A percentile compares a stretch with the other conserved stretches of the same genome.
phyloP scores from a whole-genome alignment of 2,113 vertebrate genomes.

The Oxyura jamaicensis region DNA sequence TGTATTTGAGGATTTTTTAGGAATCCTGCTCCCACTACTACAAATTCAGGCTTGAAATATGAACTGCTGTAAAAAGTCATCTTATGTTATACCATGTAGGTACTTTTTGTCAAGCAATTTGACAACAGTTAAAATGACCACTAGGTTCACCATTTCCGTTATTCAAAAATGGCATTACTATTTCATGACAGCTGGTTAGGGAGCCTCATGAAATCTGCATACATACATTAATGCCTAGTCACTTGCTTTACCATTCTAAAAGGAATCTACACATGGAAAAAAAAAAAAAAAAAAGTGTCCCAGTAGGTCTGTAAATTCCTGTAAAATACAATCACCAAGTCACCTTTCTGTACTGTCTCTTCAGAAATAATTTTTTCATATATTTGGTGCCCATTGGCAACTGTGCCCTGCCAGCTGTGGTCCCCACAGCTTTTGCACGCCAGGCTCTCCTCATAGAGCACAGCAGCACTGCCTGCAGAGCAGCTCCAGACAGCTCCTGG shows the following conservation, averaged over 20 bases:
- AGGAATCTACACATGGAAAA: neutral
- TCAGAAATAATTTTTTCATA: neutral
- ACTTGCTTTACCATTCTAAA: constrained; percentile 1
- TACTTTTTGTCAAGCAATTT: constrained; percentile 10
- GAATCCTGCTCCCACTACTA: constrained; percentile 2
- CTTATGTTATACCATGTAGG: accelerated
- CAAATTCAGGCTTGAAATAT: constrained; percentile 42
- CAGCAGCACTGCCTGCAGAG: neutral
- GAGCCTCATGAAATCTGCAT: constrained; percentile 24
- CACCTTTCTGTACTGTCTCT: neutral
- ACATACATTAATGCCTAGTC: neutral
- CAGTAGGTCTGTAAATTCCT: neutral
- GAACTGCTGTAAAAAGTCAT: constrained; percentile 25
- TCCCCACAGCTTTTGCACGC: neutral
- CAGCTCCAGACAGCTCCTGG: neutral
- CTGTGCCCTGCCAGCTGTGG: neutral
- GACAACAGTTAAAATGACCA: constrained; percentile 7
- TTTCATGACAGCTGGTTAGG: constrained; percentile 28
- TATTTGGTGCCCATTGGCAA: neutral
- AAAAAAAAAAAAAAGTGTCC: neutral
- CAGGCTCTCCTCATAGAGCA: neutral
- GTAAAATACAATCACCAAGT: neutral
- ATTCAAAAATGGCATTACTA: constrained; percentile 23
- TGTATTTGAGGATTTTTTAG: constrained; percentile 55
- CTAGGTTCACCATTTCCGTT: constrained; percentile 24